Percentiles rank a stretch among this genome's conserved stretches.
phyloP scores from a whole-genome alignment of 2,888 invertebrate genomes.

The Dasysyrphus tricinctus region DNA sequence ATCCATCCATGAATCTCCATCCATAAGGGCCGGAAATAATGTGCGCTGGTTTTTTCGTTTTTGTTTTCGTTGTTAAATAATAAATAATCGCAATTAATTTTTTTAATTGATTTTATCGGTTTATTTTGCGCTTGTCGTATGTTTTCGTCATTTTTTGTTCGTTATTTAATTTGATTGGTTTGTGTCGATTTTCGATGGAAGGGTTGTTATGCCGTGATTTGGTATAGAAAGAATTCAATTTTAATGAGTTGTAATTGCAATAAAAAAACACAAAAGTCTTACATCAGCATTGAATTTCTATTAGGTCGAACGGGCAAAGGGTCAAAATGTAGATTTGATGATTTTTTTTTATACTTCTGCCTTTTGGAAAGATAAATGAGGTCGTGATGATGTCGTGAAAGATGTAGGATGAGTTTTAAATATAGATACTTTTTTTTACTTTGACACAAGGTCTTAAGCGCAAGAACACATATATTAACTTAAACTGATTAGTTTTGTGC shows the following conservation, averaged over 20 bases:
- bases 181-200: background rate
- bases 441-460: background rate
- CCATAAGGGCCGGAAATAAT: slow-evolving; percentile 39
- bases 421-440: background rate
- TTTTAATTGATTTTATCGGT: slow-evolving; percentile 66
- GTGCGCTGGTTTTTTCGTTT: slow-evolving; percentile 37
- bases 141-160: slow-evolving; percentile 17
- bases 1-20: slow-evolving; percentile 15
- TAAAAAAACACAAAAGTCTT: background rate
- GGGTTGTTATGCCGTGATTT: background rate
- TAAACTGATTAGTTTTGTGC: background rate
- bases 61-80: slow-evolving; percentile 56
- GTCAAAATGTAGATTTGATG: slow-evolving; percentile 5
- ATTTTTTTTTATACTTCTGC: background rate
- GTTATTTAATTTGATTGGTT: slow-evolving; percentile 35
- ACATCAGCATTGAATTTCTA: background rate
- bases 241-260: slow-evolving; percentile 32
- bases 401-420: background rate
- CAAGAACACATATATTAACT: background rate
- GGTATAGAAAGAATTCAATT: slow-evolving; percentile 20
- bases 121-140: slow-evolving; percentile 33
- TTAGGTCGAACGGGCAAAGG: slow-evolving; percentile 1
- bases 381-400: background rate
- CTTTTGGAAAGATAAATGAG: background rate
- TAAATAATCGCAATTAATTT: slow-evolving; percentile 71